phyloP scores from a whole-genome alignment of 92 coral and sea anemone genomes.

The Muricea muricata region DNA sequence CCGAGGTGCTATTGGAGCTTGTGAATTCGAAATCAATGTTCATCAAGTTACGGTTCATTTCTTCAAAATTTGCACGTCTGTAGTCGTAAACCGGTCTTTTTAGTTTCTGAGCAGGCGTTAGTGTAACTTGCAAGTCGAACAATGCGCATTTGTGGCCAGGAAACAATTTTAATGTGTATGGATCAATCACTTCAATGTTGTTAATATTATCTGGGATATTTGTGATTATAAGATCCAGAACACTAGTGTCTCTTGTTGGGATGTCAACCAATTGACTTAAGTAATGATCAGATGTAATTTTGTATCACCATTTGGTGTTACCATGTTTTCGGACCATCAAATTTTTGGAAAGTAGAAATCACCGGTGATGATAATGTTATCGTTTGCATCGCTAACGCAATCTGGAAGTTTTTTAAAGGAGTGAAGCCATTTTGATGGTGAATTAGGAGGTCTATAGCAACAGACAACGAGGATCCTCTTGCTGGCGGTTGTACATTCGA shows the following conservation, averaged over 20 bases:
- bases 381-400: conserved; percentile 33
- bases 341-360: conserved; percentile 54
- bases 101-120: conserved; percentile 17
- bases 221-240: conserved; percentile 57
- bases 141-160: conserved; percentile 49
- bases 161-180: conserved; percentile 39
- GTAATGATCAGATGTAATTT: conserved; percentile 49
- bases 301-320: conserved; percentile 55
- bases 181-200: conserved; percentile 23
- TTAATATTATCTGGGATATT: conserved; percentile 53
- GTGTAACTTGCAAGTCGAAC: conserved; percentile 28
- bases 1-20: too few relatives aligned
- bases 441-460: conserved; percentile 1
- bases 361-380: conserved; percentile 40
- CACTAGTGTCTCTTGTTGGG: conserved; percentile 58
- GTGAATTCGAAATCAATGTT: too few relatives aligned
- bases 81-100: conserved; percentile 47
- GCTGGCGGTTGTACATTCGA: neutral
- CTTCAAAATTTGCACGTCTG: conserved; percentile 61
- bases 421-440: neutral
- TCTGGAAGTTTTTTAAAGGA: neutral
- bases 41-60: too few relatives aligned
- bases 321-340: conserved; percentile 36
- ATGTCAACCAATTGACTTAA: conserved; percentile 46
- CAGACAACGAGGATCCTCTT: neutral